A percentile compares a stretch with the other conserved stretches of the same genome.
These are phyloP conservation scores for Drosophila littoralis DNA, from an alignment of 1,140 invertebrate genomes.

Conservation along the genomic window DNA sequence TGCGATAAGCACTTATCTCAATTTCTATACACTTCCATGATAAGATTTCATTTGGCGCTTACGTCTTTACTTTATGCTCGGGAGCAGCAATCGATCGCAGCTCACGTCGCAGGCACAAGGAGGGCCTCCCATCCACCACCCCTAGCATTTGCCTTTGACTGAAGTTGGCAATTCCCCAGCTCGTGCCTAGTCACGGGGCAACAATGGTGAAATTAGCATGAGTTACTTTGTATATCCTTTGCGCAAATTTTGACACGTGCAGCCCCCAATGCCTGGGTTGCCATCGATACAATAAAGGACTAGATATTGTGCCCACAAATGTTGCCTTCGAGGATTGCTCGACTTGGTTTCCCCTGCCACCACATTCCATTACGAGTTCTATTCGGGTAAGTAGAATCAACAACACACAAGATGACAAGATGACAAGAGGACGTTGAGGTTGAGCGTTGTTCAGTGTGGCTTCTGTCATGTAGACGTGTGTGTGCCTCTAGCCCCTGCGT, in stretches of 20 bases:
- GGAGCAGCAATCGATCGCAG: constrained; percentile 13
- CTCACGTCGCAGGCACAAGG: neutral
- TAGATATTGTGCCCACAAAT: constrained; percentile 55
- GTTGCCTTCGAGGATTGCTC: constrained; percentile 26
- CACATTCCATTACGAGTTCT: constrained; percentile 15
- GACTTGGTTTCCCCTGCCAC: neutral
- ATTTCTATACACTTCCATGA: neutral
- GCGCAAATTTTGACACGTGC: constrained; percentile 76
- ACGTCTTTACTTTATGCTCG: too few species aligned
- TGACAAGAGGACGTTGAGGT: constrained; percentile 17
- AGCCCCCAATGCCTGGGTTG: constrained; percentile 47
- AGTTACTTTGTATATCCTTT: constrained; percentile 76
- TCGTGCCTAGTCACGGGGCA: constrained; percentile 36
- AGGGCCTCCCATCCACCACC: neutral
- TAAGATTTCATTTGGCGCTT: neutral
- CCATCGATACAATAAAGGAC: constrained; percentile 71
- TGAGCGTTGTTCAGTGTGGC: constrained; percentile 28
- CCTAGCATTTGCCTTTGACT: neutral
- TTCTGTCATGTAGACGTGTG: constrained; percentile 26
- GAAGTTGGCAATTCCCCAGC: constrained; percentile 5
- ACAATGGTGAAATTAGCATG: constrained; percentile 73
- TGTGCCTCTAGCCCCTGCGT: neutral
- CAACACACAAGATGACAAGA: constrained; percentile 24
- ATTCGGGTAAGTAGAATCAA: constrained; percentile 35
- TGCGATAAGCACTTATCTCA: constrained; percentile 5